Percentiles rank a stretch among this genome's conserved stretches.
phyloP scores from a whole-genome alignment of 2,888 invertebrate species.

The Euproctis similis region DNA sequence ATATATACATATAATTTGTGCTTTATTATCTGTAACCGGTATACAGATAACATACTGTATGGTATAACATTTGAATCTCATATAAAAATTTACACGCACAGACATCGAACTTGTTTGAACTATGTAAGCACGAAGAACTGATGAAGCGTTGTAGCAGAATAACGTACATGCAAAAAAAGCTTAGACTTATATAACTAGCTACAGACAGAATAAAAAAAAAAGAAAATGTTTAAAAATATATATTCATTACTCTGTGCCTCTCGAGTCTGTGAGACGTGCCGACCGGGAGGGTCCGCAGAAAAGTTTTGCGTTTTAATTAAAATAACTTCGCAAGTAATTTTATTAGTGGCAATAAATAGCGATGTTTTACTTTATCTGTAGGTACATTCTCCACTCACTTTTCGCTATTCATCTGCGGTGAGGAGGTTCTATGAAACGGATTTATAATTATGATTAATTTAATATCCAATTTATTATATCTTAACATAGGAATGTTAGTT shows the following conservation, averaged over 20 bases:
- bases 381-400: no score
- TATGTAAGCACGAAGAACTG: constrained; percentile 13
- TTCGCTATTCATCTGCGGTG: no score
- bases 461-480: no score
- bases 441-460: no score
- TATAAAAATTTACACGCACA: constrained; percentile 4
- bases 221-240: no score
- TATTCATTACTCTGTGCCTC: constrained; percentile 32
- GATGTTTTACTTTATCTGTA: not conserved
- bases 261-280: constrained; percentile 30
- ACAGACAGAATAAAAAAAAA: constrained; percentile 34
- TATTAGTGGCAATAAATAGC: not conserved
- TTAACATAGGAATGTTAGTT: no score
- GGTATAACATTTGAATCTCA: constrained; percentile 7
- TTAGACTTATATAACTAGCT: constrained; percentile 24
- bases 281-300: constrained; percentile 23
- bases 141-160: constrained; percentile 28
- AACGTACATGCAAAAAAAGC: constrained; percentile 27
- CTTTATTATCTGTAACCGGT: constrained; percentile 1
- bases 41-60: no score
- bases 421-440: no score
- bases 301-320: constrained; percentile 1
- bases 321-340: not conserved
- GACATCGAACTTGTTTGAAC: constrained; percentile 13
- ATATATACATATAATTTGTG: constrained; percentile 4